Conservation (phyloP, 53 echinoderm and acorn worm genomes). For the Stichopus horrens region DNA sequence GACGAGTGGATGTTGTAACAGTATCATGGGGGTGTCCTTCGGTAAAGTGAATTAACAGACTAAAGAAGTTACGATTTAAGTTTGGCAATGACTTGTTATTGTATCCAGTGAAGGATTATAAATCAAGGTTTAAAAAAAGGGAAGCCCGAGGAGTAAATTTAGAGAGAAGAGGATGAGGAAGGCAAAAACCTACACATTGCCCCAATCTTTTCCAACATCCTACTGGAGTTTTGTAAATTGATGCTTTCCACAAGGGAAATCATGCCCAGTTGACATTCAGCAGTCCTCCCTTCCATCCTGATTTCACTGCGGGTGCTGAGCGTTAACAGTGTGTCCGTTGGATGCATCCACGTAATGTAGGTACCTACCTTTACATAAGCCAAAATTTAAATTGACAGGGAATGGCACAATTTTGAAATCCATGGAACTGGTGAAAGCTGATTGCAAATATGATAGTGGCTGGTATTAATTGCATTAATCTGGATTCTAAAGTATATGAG, state of each 20-base stretch:
- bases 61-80: not conserved
- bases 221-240: not conserved
- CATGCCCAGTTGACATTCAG: not conserved
- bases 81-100: not conserved
- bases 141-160: not conserved
- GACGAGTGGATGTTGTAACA: not conserved
- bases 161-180: not conserved
- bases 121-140: not conserved
- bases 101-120: not conserved
- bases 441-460: no score
- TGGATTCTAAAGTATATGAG: not conserved
- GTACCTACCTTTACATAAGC: no score
- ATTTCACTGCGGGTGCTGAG: not conserved
- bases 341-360: no score
- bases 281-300: not conserved
- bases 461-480: not conserved
- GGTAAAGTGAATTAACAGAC: not conserved
- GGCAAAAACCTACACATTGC: not conserved
- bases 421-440: no score
- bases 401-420: no score
- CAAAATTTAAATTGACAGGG: no score
- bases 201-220: not conserved
- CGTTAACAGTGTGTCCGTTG: no score
- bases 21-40: not conserved
- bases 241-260: conserved; percentile 13